Evolutionary conservation across 37 sponge, comb jelly and placozoan genomes (phyloP).

Genomic region (Bolinopsis microptera): DNA sequence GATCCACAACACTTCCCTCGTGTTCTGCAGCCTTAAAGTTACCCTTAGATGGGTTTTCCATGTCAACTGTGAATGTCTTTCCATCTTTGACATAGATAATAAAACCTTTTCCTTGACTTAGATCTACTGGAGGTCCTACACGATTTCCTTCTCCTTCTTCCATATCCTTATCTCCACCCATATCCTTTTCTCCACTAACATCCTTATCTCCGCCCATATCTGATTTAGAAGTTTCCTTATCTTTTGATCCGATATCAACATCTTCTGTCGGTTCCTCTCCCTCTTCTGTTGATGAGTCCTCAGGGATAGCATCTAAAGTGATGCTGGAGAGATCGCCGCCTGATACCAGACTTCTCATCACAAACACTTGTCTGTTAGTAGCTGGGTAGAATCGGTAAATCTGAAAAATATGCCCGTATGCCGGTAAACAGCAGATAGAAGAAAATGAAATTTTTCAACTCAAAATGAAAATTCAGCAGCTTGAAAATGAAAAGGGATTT

Average conservation of each 20-base stretch:
- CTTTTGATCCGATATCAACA: background rate
- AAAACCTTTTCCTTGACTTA: background rate
- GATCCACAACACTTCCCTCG: background rate
- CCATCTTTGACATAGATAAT: background rate
- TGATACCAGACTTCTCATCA: background rate
- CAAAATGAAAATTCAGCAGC: too few species aligned
- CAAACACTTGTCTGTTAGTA: background rate
- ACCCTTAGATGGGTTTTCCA: background rate
- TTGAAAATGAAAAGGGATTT: too few species aligned
- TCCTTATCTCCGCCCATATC: constrained; percentile 12
- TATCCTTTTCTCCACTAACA: background rate
- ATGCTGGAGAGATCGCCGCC: background rate
- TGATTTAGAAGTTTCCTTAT: background rate
- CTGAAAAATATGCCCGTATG: background rate
- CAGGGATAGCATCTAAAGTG: background rate
- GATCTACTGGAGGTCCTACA: background rate
- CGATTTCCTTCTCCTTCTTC: background rate
- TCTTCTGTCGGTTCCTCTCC: background rate
- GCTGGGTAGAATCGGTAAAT: background rate
- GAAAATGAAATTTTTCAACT: too few species aligned
- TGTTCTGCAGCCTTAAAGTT: background rate
- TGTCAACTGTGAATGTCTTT: background rate
- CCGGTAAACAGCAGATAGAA: too few species aligned
- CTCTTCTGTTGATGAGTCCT: too few species aligned
- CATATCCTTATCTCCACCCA: background rate